A percentile compares a stretch with the other conserved stretches of the same genome.
These are phyloP conservation scores for Xestia xanthographa DNA, from an alignment of 2,888 invertebrate species.

Conservation along the genomic window DNA sequence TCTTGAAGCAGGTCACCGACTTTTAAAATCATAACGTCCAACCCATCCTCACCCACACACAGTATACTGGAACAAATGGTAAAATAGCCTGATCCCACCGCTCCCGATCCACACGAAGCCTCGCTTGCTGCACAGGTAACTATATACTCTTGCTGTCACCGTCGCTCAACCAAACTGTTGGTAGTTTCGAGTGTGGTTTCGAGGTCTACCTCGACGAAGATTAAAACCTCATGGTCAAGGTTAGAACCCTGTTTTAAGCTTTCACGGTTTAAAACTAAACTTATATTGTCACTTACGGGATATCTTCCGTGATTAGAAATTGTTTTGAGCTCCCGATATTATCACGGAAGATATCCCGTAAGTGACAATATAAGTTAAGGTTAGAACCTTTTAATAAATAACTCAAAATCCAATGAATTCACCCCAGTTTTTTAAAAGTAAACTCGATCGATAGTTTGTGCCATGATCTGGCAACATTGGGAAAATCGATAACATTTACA, in stretches of 20 bases:
- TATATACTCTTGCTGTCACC: background rate
- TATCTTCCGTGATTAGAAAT: too few relatives aligned
- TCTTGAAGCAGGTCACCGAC: background rate
- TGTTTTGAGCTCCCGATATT: too few relatives aligned
- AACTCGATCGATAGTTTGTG: background rate
- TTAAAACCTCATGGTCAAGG: too few relatives aligned
- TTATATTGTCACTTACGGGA: too few relatives aligned
- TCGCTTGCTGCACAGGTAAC: too few relatives aligned
- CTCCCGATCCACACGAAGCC: background rate
- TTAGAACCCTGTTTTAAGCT: too few relatives aligned
- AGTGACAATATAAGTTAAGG: too few relatives aligned
- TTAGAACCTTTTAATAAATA: background rate
- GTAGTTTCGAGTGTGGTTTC: background rate
- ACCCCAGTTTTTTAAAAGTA: background rate
- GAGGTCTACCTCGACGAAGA: too few relatives aligned
- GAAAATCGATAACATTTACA: slow-evolving; percentile 43
- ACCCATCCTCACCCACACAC: background rate
- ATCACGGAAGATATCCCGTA: too few relatives aligned
- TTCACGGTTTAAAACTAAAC: too few relatives aligned
- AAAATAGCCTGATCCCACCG: background rate
- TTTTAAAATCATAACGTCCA: background rate
- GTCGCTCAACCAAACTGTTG: background rate
- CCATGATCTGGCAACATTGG: background rate
- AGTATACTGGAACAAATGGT: background rate
- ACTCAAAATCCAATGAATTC: background rate